Evolutionary conservation across 2,797 vertebrate genomes (phyloP).

Genomic region (Malacoctenus gilli): DNA sequence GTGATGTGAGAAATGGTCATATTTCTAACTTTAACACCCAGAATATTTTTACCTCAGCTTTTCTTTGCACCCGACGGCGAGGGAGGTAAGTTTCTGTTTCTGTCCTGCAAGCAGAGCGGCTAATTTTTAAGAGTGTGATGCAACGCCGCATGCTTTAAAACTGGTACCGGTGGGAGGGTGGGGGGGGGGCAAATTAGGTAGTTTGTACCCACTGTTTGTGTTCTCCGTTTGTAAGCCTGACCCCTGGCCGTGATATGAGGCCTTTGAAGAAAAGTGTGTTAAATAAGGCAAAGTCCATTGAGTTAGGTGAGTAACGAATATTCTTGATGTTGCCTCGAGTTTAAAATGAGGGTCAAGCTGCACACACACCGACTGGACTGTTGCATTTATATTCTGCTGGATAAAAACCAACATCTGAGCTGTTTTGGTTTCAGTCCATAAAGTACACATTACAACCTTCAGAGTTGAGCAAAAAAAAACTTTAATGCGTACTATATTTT

Average conservation of each 20-base stretch:
- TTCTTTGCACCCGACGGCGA: slow-evolving; percentile 26
- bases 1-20: slow-evolving; percentile 42
- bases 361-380: neutral
- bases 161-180: no score
- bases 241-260: slow-evolving; percentile 28
- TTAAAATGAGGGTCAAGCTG: slow-evolving; percentile 28
- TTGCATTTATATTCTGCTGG: neutral
- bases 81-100: slow-evolving; percentile 33
- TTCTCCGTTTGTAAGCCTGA: slow-evolving; percentile 13
- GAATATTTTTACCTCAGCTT: slow-evolving; percentile 47
- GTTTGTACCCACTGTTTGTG: neutral
- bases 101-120: slow-evolving; percentile 17
- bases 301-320: slow-evolving; percentile 28
- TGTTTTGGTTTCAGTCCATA: neutral
- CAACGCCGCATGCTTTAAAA: neutral
- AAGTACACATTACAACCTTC: neutral
- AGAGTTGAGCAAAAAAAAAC: no score
- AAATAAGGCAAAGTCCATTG: slow-evolving; percentile 20
- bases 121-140: slow-evolving; percentile 1
- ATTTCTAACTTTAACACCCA: slow-evolving; percentile 37
- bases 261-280: slow-evolving; percentile 18
- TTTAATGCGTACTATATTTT: neutral
- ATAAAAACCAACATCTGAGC: neutral
- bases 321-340: slow-evolving; percentile 5
- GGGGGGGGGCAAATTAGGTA: neutral